Base-by-base conservation (phyloP, 1,140 invertebrate species). In the Drosophila baimaii region DNA sequence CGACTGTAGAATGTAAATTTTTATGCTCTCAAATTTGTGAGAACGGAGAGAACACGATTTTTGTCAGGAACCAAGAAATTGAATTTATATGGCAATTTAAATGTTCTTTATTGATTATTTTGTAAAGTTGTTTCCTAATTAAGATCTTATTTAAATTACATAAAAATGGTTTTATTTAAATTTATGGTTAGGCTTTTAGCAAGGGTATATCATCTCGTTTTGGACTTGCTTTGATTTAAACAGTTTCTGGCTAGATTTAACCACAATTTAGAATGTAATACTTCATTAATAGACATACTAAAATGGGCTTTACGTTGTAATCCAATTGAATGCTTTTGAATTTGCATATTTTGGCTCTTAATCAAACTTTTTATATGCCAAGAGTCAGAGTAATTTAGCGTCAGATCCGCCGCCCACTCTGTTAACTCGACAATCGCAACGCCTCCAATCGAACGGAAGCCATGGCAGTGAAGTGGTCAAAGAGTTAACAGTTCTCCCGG, bases 391-490 rank as follows among this genome's bases (percentile, higher is more conserved):
- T 51, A 43, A 43, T 10, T 17, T 55, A 17, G 54, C 31, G 77
- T 69, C 17, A 7, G 23, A n/a, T 2, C 2, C n/a, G 5, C 1
- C 71, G 41, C 82, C 83, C 47, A 83, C 82, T 35, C 35, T 47
- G 44, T 49, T 51, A 72, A 72, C 74, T 57, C 57, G 56, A 37
- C 51, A 59, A 68, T 9, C 64, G 52, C 70, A 56, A 77, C 83
- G 83, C 83, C 82, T 82, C 44, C 83, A 44, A 71, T 76, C 54
- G 59, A 85, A 62, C 81, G 82, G 69, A 86, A 79, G 82, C 43
- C 12, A 29, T 29, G 31, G 15, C 39, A 23, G 35, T 39, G 43
- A 55, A 61, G 37, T 68, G 55, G 41, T 2, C 19, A 68, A 31
- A 58, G 33, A 47, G 51, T 27, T 46, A 12, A 35, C 31, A 49